Evolutionary conservation across 2,888 invertebrate genomes (phyloP), one percentile per base, ranked within the genome.

Genomic region (Gnatocerus cornutus): DNA sequence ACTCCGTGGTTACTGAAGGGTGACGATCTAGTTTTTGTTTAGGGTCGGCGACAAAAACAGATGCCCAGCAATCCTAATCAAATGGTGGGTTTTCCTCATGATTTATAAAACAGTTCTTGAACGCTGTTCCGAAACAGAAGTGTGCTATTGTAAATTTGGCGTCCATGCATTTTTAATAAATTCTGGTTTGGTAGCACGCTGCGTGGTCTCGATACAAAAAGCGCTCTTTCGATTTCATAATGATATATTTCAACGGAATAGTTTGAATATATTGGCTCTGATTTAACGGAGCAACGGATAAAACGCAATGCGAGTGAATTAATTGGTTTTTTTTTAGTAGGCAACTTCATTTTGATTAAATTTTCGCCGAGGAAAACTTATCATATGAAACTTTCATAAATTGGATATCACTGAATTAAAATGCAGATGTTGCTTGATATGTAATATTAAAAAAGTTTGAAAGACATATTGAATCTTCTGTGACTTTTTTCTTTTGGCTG

Each of bases 301-400:
- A 66, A 66, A 48, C 48, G 45, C 37, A 48, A 58, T 21, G 53
- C 53, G 37, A 46, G 66, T 37, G 53, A 68, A 63, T 62, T 63
- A 55, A 62, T 67, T 67, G 50, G 27, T 39, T 67, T 67, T 55
- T 48, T 50, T 29, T 41, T 13, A 14, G 33, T 33, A 50, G 13
- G 30, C 50, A 14, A 27, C 48, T 66, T 66, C 58, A 58, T 67
- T 66, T 41, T 59, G 67, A 67, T 58, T 59, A 59, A 58, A 48
- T 65, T 67, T 65, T 55, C 27, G 46, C 39, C n/a, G 13, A 37
- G 65, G 7, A 33, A 29, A 29, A 29, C 29, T 29, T 29, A 7
- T 29, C 16, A 29, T 13, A 27, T 53, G 62, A 62, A 68, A 30
- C 52, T 37, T 56, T 33, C 3, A 69, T 68, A 56, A 67, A 69